A percentile compares a stretch with the other conserved stretches of the same genome.
Conservation (phyloP, 2,113 vertebrate genomes). For the Fulica atra region DNA sequence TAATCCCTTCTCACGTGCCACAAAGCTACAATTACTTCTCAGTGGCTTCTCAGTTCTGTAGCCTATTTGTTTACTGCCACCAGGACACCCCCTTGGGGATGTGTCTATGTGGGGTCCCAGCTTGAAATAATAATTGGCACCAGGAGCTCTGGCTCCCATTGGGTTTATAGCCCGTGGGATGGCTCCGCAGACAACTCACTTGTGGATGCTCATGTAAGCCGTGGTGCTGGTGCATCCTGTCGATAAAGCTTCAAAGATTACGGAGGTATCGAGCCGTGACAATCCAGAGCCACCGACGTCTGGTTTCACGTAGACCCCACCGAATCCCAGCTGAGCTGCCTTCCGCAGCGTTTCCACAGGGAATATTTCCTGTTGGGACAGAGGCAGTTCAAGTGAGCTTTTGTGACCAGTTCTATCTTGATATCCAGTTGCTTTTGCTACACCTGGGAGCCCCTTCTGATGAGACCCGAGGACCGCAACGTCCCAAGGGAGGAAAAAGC, state of each 20-base stretch:
- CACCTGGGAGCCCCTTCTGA: neutral
- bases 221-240: constrained; percentile 96
- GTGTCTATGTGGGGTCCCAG: neutral
- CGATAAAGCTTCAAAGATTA: constrained; percentile 96
- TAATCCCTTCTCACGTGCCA: neutral
- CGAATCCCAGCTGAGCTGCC: constrained; percentile 92
- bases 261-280: constrained; percentile 89
- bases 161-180: neutral
- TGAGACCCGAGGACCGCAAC: neutral
- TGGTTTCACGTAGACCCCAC: constrained; percentile 88
- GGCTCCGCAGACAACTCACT: constrained; percentile 77
- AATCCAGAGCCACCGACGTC: constrained; percentile 94
- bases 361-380: constrained; percentile 85
- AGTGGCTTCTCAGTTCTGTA: neutral
- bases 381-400: neutral
- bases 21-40: constrained; percentile 24
- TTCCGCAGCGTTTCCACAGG: constrained; percentile 89
- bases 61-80: neutral
- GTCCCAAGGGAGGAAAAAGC: neutral
- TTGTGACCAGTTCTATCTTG: neutral
- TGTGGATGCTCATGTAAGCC: constrained; percentile 97
- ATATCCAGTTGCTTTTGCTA: neutral
- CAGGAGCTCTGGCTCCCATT: neutral
- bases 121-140: neutral
- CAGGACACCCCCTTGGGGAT: neutral